A percentile compares a stretch with the other conserved stretches of the same genome.
These are phyloP conservation scores for Notarius quadriscutis DNA, from an alignment of 2,113 vertebrate genomes.

Conservation along the genomic window DNA sequence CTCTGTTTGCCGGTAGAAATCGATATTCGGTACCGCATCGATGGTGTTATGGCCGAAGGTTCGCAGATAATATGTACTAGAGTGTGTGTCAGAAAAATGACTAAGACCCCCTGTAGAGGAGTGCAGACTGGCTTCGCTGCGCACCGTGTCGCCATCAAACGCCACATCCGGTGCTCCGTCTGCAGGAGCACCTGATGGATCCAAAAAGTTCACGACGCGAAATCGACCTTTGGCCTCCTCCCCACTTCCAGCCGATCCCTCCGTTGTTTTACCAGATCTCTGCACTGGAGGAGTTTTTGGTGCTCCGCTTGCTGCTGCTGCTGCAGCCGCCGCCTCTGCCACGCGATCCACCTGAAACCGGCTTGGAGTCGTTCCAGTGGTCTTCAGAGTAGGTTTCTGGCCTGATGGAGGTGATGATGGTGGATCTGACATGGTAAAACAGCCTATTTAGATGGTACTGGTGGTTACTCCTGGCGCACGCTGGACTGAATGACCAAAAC, in stretches of 20 bases:
- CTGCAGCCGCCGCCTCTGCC: slow-evolving; percentile 70
- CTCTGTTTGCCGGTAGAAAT: slow-evolving; percentile 88
- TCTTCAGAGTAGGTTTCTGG: slow-evolving; percentile 62
- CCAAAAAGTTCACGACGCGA: slow-evolving; percentile 86
- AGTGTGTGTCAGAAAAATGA: slow-evolving; percentile 91
- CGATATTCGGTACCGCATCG: slow-evolving; percentile 94
- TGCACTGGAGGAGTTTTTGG: slow-evolving; percentile 5
- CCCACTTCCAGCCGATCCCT: slow-evolving; percentile 50
- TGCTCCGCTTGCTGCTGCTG: slow-evolving; percentile 37
- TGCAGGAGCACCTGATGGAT: slow-evolving; percentile 71
- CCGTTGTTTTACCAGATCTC: slow-evolving; percentile 14
- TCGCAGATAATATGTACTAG: slow-evolving; percentile 94
- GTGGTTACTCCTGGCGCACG: background rate
- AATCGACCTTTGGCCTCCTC: slow-evolving; percentile 87
- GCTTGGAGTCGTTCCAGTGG: slow-evolving; percentile 76
- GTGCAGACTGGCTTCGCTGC: slow-evolving; percentile 88
- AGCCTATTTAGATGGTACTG: background rate
- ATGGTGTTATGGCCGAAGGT: slow-evolving; percentile 98
- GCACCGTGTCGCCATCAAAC: slow-evolving; percentile 84
- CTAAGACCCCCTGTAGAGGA: slow-evolving; percentile 86
- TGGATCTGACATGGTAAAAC: slow-evolving; percentile 45
- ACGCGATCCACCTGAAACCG: slow-evolving; percentile 93
- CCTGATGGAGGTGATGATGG: slow-evolving; percentile 53
- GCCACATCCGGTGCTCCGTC: slow-evolving; percentile 75
- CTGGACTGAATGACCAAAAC: background rate